Evolutionary conservation across 2,113 vertebrate genomes (phyloP).

Genomic region (Tetrao urogallus): DNA sequence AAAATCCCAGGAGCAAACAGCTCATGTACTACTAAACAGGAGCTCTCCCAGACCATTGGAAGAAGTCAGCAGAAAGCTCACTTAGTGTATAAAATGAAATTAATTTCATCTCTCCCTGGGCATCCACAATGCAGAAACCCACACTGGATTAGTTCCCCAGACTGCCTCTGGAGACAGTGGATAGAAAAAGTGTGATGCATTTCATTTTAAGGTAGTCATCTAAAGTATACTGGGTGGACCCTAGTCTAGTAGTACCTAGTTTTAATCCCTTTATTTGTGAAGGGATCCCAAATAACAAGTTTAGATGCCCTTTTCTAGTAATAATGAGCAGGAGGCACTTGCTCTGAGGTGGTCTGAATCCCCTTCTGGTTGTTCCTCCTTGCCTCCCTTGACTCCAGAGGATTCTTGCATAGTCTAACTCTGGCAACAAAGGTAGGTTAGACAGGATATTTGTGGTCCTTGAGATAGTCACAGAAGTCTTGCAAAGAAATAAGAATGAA

Average conservation of each 20-base stretch:
- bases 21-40: neutral
- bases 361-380: neutral
- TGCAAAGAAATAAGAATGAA: neutral
- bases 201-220: neutral
- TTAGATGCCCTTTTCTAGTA: neutral
- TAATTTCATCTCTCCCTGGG: neutral
- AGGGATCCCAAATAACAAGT: neutral
- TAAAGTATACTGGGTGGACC: neutral
- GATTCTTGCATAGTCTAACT: neutral
- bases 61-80: neutral
- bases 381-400: neutral
- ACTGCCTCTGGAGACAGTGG: neutral
- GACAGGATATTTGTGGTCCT: neutral
- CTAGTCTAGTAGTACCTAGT: neutral
- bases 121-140: neutral
- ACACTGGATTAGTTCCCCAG: neutral
- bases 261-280: neutral
- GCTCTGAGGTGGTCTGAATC: neutral
- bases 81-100: neutral
- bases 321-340: neutral
- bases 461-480: neutral
- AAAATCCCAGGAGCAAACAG: neutral
- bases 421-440: neutral
- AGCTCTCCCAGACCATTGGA: neutral
- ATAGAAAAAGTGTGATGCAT: neutral